phyloP scores from a whole-genome alignment of 2,797 vertebrate species.

The Perodicticus potto region DNA sequence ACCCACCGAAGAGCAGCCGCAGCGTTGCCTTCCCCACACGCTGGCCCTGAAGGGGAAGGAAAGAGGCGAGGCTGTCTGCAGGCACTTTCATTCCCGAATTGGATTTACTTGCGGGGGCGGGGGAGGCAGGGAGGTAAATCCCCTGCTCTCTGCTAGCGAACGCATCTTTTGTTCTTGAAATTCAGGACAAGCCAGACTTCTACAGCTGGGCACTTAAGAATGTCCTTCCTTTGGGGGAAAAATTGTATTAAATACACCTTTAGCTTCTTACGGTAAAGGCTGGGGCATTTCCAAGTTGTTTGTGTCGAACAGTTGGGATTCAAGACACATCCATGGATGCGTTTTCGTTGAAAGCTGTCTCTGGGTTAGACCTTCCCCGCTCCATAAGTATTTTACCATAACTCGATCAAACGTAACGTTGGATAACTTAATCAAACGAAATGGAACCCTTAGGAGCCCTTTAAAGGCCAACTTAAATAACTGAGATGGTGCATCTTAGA shows the following conservation, averaged over 20 bases:
- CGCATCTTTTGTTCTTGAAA: slow-evolving; percentile 76
- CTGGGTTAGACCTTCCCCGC: not conserved
- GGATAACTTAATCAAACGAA: not conserved
- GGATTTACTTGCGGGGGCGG: not conserved
- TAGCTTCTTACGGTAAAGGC: not conserved
- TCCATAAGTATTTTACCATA: not conserved
- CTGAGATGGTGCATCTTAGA: not conserved
- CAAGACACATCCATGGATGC: not conserved
- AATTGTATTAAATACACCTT: not conserved
- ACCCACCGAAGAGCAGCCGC: not conserved
- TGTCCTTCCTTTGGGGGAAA: not conserved
- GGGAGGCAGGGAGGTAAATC: not conserved
- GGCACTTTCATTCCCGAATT: not conserved
- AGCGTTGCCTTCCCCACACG: not conserved
- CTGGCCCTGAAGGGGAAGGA: not conserved
- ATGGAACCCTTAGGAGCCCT: not conserved
- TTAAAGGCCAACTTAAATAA: not conserved
- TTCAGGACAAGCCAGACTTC: slow-evolving; percentile 25
- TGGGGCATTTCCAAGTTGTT: not conserved
- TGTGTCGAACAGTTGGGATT: not conserved
- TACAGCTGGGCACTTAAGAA: not conserved
- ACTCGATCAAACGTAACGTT: not conserved
- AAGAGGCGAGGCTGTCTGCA: not conserved
- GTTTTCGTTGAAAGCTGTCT: not conserved
- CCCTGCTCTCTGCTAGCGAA: not conserved